Evolutionary conservation across 2,888 invertebrate species (phyloP), one percentile per base, ranked within the genome.

Genomic region (Sturmia bella): DNA sequence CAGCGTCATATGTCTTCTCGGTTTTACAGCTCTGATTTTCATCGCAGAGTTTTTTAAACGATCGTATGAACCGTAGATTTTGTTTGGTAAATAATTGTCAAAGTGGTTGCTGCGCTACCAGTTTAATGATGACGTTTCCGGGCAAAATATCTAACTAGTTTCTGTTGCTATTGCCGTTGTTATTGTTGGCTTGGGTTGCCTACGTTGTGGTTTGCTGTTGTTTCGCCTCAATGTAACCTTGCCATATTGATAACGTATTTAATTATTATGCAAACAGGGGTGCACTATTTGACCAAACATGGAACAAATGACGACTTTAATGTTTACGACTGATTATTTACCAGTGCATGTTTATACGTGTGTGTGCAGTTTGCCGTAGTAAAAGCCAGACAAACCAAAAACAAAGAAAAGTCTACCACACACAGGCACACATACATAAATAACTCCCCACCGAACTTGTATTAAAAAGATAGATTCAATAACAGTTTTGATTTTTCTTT

Each of bases 191-290:
- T 59, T 45, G n/a, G 9, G 24, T 24, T 21, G 59, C 2, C 43
- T 21, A 12, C 15, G 32, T 6, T 56, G 32, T 63, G 27, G n/a
- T 50, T 61, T 50, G 50, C 52, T 76, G 21, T 32, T 68, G 61
- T 61, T 59, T 48, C n/a, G 73, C 17, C 59, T 69, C 73, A 82
- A 77, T 68, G 81, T 73, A 82, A 82, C 81, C 81, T 82, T 82
- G 81, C 81, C 81, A 82, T 82, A 82, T 82, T 76, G 32, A 74
- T 45, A 78, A 73, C 70, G 86, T 86, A 85, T 89, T 89, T 89
- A 89, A 89, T 90, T 89, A 90, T 89, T 89, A 89, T 89, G 90
- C 90, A 90, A 90, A 90, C 89, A 87, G 90, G 88, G 89, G 89
- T 89, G 90, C 88, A 90, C 89, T 90, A 89, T 87, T 89, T 90